Percentiles rank a stretch among this genome's conserved stretches.
These are phyloP conservation scores for Drosophila anceps DNA, from an alignment of 2,888 invertebrate genomes.

Conservation along the genomic window DNA sequence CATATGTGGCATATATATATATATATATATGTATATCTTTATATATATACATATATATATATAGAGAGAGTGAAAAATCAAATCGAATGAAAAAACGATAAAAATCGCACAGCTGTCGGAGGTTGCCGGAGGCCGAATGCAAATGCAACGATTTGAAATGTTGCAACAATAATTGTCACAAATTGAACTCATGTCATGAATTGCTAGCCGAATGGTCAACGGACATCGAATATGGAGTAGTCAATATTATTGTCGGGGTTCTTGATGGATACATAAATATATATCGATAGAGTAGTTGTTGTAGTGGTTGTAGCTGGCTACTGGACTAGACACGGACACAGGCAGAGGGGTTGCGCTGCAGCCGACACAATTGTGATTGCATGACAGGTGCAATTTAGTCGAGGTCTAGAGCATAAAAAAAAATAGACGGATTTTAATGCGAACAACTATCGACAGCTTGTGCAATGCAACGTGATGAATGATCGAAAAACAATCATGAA, in stretches of 20 bases:
- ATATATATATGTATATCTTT: conserved; percentile 2
- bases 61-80: conserved; percentile 26
- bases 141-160: conserved; percentile 74
- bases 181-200: conserved; percentile 84
- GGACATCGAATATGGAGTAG: conserved; percentile 21
- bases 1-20: conserved; percentile 49
- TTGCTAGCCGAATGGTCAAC: conserved; percentile 59
- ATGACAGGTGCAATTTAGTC: conserved; percentile 78
- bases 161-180: conserved; percentile 84
- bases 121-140: conserved; percentile 62
- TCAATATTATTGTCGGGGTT: conserved; percentile 17
- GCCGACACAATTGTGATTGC: conserved; percentile 52
- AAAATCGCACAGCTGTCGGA: conserved; percentile 66
- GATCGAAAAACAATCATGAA: conserved; percentile 1
- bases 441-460: conserved; percentile 41
- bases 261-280: conserved; percentile 15
- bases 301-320: not conserved
- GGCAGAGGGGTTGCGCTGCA: not conserved
- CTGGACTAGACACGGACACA: not conserved
- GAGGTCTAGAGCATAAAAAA: conserved; percentile 63
- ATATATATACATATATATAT: not conserved
- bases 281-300: not conserved
- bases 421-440: conserved; percentile 51
- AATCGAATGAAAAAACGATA: conserved; percentile 59
- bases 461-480: conserved; percentile 45